These are phyloP conservation scores for Brachylomia viminalis DNA, from an alignment of 2,888 invertebrate genomes.

Conservation along the genomic window DNA sequence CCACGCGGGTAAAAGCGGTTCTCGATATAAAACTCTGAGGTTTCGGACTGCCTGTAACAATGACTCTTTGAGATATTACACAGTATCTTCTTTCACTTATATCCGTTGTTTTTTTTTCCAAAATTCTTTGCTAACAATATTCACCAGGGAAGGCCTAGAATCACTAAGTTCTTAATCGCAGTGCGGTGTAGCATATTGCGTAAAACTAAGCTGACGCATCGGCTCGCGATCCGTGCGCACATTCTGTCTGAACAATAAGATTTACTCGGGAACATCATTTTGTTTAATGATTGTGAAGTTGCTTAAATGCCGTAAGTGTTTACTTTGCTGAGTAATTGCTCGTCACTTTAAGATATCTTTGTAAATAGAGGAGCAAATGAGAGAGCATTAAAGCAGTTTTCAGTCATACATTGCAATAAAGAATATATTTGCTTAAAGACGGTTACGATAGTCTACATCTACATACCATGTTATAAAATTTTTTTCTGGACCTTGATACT, in stretches of 20 bases:
- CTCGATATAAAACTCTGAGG: not conserved
- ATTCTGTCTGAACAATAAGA: slow-evolving; percentile 32
- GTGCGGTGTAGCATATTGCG: slow-evolving; percentile 39
- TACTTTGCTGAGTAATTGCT: slow-evolving; percentile 23
- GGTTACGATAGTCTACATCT: not conserved
- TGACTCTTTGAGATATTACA: not conserved
- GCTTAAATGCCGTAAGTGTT: slow-evolving; percentile 27
- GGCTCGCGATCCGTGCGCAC: slow-evolving; percentile 4
- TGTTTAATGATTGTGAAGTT: slow-evolving; percentile 43
- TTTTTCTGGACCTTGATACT: not conserved
- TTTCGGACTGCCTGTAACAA: too few species aligned
- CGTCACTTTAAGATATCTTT: not conserved
- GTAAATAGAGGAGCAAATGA: slow-evolving; percentile 16
- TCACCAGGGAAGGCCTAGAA: not conserved
- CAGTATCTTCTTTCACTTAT: not conserved
- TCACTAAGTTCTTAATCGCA: slow-evolving; percentile 27
- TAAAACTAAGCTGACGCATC: slow-evolving; percentile 50
- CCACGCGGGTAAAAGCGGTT: too few species aligned
- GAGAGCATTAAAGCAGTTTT: slow-evolving; percentile 9
- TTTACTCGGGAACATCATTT: slow-evolving; percentile 29
- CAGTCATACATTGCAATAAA: not conserved
- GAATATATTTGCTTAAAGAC: not conserved
- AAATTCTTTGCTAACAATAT: not conserved
- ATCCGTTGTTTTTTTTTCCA: not conserved
- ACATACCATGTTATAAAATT: not conserved